Evolutionary conservation across 2,888 invertebrate species (phyloP), one percentile per base, ranked within the genome.

Genomic region (Stegophylla sp.): DNA sequence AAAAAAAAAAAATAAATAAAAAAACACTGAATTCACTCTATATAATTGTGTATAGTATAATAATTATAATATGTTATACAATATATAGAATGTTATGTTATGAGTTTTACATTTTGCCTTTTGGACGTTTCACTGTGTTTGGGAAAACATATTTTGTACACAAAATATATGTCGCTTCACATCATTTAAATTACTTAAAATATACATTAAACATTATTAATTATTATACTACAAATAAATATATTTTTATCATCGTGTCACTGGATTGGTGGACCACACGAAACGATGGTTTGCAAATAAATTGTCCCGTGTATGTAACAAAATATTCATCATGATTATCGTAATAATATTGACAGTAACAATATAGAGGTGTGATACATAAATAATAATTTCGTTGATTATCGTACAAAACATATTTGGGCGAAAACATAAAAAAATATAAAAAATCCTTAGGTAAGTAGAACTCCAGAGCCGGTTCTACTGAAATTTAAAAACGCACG

Each of bases 141-240:
- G 48, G 28, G n/a, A 51, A 69, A 56, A 23, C 10, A 59, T 12
- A 20, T 9, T 7, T 20, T 12, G 56, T 20, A 56, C 12, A 51
- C 17, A 48, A 69, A 51, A n/a, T n/a, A 51, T 13, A 51, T 13
- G 20, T 5, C 28, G n/a, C 1, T 69, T 69, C 20, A 3, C 28
- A 34, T 51, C 28, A 69, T 51, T 69, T 53, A 69, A 69, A 69
- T 69, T 34, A 53, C 69, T 69, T 53, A 69, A 51, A 23, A 26
- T 26, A 45, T 17, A 17, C 15, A 15, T 51, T 17, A 28, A 1
- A 61, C 28, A 67, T 67, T 26, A 48, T 28, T 48, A 69, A 28
- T 48, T 7, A 26, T n/a, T 67, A 48, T 17, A n/a, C n/a, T 51
- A 51, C 51, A 53, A 3, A 53, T 9, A 53, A n/a, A 53, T 20